Evolutionary conservation across 2,113 vertebrate species (phyloP).

Genomic region (Desmodus rotundus): DNA sequence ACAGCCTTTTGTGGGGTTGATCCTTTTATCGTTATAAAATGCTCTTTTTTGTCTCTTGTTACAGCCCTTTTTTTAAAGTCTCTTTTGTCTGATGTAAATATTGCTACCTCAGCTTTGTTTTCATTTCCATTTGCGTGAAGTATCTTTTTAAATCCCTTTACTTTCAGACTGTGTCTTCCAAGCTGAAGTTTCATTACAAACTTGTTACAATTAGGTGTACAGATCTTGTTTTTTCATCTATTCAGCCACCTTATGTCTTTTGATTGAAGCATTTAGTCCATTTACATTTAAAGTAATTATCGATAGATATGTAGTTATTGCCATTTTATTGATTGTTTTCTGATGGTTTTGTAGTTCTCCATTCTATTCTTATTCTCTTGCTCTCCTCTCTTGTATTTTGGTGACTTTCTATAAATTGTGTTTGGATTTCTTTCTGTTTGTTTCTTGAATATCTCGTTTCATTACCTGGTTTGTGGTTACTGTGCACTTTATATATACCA

Average conservation of each 20-base stretch:
- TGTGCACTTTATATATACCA: not conserved
- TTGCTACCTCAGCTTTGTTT: not conserved
- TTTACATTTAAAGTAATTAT: not conserved
- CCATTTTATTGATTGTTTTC: not conserved
- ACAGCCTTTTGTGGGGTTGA: not conserved
- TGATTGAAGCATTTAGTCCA: too few relatives aligned
- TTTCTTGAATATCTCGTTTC: not conserved
- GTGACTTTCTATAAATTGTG: too few relatives aligned
- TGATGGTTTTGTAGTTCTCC: not conserved
- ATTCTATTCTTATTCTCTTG: not conserved
- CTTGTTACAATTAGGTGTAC: not conserved
- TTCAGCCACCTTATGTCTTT: too few relatives aligned
- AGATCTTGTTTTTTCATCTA: not conserved
- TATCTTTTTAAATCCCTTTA: not conserved
- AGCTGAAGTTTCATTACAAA: not conserved
- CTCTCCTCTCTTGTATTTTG: not conserved
- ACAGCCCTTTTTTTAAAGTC: too few relatives aligned
- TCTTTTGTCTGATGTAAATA: too few relatives aligned
- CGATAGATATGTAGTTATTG: not conserved
- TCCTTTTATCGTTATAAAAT: not conserved
- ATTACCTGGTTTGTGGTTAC: not conserved
- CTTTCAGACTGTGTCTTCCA: not conserved
- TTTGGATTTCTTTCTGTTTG: not conserved
- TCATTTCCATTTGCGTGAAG: not conserved
- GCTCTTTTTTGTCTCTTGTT: too few relatives aligned